phyloP scores from a whole-genome alignment of 2,797 vertebrate species.

The Etheostoma perlongum region DNA sequence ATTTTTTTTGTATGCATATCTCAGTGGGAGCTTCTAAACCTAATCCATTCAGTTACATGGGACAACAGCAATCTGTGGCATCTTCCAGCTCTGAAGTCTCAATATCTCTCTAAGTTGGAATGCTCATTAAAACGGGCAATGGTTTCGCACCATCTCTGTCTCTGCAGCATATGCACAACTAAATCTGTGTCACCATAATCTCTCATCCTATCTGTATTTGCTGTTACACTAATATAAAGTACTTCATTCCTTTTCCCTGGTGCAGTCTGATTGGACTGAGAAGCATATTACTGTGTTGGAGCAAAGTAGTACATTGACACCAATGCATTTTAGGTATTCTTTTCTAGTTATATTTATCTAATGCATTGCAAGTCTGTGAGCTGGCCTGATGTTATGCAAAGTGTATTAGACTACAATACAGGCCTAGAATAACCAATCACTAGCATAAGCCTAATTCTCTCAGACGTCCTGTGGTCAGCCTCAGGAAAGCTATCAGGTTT shows the following conservation, averaged over 20 bases:
- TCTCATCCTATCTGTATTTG: constrained; percentile 64
- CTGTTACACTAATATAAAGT: constrained; percentile 50
- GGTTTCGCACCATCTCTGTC: constrained; percentile 51
- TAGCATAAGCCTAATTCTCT: constrained; percentile 71
- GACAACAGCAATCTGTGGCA: constrained; percentile 65
- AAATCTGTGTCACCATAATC: constrained; percentile 67
- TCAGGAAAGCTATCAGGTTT: constrained; percentile 72
- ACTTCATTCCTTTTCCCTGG: constrained; percentile 42
- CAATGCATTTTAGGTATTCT: constrained; percentile 14
- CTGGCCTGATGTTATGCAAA: constrained; percentile 52
- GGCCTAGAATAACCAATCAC: constrained; percentile 68
- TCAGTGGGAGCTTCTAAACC: constrained; percentile 55
- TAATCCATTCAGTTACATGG: constrained; percentile 64
- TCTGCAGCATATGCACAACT: constrained; percentile 62
- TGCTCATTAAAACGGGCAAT: constrained; percentile 66
- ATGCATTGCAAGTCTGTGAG: constrained; percentile 22
- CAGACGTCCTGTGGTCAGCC: constrained; percentile 68
- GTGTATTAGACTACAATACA: constrained; percentile 52
- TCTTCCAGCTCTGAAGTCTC: constrained; percentile 65
- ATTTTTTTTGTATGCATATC: constrained; percentile 33
- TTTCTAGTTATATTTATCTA: constrained; percentile 26
- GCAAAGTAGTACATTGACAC: not conserved
- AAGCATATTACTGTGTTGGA: constrained; percentile 15
- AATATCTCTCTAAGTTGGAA: constrained; percentile 66
- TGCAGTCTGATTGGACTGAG: constrained; percentile 44